These are phyloP conservation scores for Podarcis raffonei DNA, from an alignment of 2,113 vertebrate genomes.

Conservation along the genomic window DNA sequence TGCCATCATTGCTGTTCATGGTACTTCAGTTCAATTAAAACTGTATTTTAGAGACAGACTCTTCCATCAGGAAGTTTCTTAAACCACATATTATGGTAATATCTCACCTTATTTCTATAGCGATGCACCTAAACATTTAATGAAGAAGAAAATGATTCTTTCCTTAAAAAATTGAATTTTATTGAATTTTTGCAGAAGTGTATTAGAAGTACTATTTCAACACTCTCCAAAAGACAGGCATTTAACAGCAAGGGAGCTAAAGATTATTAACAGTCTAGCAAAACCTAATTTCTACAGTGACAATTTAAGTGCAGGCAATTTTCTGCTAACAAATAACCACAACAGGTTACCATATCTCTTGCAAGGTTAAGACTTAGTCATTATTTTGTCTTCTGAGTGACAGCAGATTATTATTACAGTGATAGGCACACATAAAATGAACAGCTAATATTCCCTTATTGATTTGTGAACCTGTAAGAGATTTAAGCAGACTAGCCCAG, in stretches of 20 bases:
- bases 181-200: too few species aligned
- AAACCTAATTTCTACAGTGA: slow-evolving; percentile 35
- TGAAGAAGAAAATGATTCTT: background rate
- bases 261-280: slow-evolving; percentile 26
- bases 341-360: slow-evolving; percentile 55
- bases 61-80: slow-evolving; percentile 25
- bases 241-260: slow-evolving; percentile 12
- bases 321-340: slow-evolving; percentile 46
- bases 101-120: slow-evolving; percentile 9
- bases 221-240: background rate
- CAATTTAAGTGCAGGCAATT: slow-evolving; percentile 47
- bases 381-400: background rate
- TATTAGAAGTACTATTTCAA: slow-evolving; percentile 1
- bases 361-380: slow-evolving; percentile 51
- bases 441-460: slow-evolving; percentile 39
- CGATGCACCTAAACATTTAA: background rate
- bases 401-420: background rate
- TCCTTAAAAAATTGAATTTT: too few species aligned
- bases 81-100: background rate
- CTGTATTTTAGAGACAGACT: background rate
- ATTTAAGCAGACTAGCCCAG: background rate
- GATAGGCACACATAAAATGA: background rate
- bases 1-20: background rate
- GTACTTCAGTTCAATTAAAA: slow-evolving; percentile 1
- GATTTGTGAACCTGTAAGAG: slow-evolving; percentile 43